Base-by-base conservation (phyloP, 2,113 vertebrate genomes). In the Genyomyrus donnyi region DNA sequence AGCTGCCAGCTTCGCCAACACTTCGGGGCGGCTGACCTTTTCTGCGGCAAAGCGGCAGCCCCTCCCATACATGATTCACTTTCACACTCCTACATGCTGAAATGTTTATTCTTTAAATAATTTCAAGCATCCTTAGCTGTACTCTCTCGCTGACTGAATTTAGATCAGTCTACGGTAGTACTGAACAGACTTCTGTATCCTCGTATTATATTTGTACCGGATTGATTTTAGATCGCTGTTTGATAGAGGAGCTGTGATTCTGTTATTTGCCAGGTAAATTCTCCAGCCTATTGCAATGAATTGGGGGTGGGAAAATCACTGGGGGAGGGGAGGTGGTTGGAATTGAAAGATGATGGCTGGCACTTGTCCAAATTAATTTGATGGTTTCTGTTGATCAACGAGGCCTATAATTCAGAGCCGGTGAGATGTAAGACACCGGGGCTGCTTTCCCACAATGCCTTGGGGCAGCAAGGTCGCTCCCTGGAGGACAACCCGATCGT, bases 81-180 rank as follows among this genome's bases (percentile, higher is more conserved):
- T 62, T 88, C 87, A 62, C 87, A 88, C 87, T 88, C 87, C 87
- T 45, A 58, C 87, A 45, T 66, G 52, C 10, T 66, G 56, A 35
- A 88, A 66, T 62, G 53, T 58, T 88, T 66, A 62, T 46, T 31
- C 53, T 35, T 24, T 66, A 88, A 88, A 88, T 88, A 88, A 88
- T 62, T 88, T 45, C 21, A n/a, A 53, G 11, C 31, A 66, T 42
- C 35, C 56, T 45, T 58, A 31, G 49, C 58, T 88, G 52, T 45
- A 4, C 56, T 13, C 56, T 13, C 56, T 46, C 24, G 21, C 49
- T 35, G 50, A 53, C 24, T 87, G 49, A 8, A 31, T 35, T 35
- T 49, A 87, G 48, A 53, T 87, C 48, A 87, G 31, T n/a, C 31
- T 17, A 39, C 6, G 2, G 15, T 9, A 15, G n/a, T 49, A 27